Evolutionary conservation across 2,888 invertebrate genomes (phyloP), one percentile per base, ranked within the genome.

Genomic region (Ptilodon capucinus): DNA sequence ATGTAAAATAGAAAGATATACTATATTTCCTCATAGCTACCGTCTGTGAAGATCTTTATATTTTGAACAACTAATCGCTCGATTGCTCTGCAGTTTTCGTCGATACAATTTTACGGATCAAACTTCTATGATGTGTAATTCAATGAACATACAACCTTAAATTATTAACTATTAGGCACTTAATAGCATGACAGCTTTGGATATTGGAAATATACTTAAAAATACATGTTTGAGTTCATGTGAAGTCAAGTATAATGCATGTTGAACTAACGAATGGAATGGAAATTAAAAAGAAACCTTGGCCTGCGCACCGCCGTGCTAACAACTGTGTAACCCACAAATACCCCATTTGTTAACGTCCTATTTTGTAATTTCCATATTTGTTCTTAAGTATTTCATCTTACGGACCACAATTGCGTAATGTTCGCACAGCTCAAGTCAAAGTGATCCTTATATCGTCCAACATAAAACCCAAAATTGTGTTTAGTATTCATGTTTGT

Each of bases 221-320:
- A 28, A n/a, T 28, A 28, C 23, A 0, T 4, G 30, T 14, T 23
- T 23, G 7, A 23, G 14, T 14, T 8, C 8, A 14, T 32, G 32
- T 14, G 14, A 14, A 14, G 14, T 7, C 28, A 11, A 0, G 28
- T 28, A n/a, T 28, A 28, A 28, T n/a, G n/a, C n/a, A 32, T 32
- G 2, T 32, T 32, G 14, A 2, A 38, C 42, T 42, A 46, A 50
- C 35, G 35, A 28, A 25, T 17, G 42, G 42, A 28, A 45, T 40
- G 14, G 8, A 6, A 1, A 14, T 6, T 32, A 7, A 28, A 28
- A 28, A 30, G n/a, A 13, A 30, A n/a, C n/a, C 13, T 30, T 8
- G 8, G 23, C 23, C 23, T 25, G 8, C 8, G 23, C 23, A 25
- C 6, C 9, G 23, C 23, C 28, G 3, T 28, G 28, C 28, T 28